Evolutionary conservation across 2,113 vertebrate species (phyloP), one percentile per base, ranked within the genome.

Genomic region (Salvelinus alpinus): DNA sequence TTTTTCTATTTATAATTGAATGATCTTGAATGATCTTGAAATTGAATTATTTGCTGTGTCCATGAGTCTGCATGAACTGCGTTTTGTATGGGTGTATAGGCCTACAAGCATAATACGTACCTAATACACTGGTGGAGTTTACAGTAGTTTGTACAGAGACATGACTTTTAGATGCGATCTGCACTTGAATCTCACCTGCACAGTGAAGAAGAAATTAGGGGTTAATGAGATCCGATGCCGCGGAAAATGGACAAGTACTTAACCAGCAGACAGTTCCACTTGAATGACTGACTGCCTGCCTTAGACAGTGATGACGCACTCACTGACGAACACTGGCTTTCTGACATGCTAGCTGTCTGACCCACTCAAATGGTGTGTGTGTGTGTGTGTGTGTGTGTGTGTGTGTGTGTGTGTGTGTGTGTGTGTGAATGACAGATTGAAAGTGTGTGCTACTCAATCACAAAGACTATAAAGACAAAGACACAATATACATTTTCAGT

Each of bases 21-120:
- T 0, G 31, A 87, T 64, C 54, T 80, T 76, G 74, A 85, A 84
- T 0, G 31, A 87, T 65, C 54, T 80, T 76, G 74, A 85, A 84
- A 72, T 76, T 47, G 54, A 85, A 70, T 86, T 70, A 69, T 89
- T 88, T 82, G 74, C 78, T n/a, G 81, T 70, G 82, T 72, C 88
- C 89, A 86, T 86, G 88, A 84, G 87, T 86, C 80, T 86, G 90
- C 89, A 88, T 93, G 89, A 86, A 64, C 82, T 68, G 11, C 22
- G 81, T 73, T 74, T 80, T 31, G 83, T 80, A 73, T 68, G 77
- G 74, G 59, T 38, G 65, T 31, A 16, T 18, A 34, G 65, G 65
- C 25, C 48, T 80, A 65, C 64, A 65, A 67, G 70, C 71, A 74
- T 78, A 73, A 85, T 47, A 57, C 71, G 80, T 78, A 86, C 82